phyloP scores from a whole-genome alignment of 2,888 invertebrate species.

The Podotricha telesiphe region DNA sequence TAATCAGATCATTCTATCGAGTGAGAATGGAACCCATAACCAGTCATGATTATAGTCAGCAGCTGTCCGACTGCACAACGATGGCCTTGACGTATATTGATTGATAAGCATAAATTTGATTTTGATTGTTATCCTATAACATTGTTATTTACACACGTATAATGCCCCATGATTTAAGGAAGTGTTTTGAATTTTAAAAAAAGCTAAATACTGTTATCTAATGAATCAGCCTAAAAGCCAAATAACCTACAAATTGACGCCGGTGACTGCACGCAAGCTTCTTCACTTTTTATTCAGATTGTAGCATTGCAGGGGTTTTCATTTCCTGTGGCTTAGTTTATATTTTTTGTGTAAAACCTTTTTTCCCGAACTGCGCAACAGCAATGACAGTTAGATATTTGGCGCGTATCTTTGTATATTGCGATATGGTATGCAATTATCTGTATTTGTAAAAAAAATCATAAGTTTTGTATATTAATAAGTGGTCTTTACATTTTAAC shows the following conservation, averaged over 20 bases:
- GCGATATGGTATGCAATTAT: background rate
- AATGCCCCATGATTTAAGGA: too few species aligned
- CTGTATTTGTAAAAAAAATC: too few species aligned
- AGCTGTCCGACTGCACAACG: too few species aligned
- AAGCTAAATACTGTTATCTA: background rate
- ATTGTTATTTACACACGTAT: too few species aligned
- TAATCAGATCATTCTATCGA: too few species aligned
- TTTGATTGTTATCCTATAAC: too few species aligned
- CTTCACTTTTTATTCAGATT: slow-evolving; percentile 46
- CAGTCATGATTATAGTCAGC: too few species aligned
- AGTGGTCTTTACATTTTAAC: too few species aligned
- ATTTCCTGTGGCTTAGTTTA: slow-evolving; percentile 28
- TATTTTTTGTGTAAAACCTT: background rate
- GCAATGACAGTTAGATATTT: background rate
- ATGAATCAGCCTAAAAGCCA: slow-evolving; percentile 27
- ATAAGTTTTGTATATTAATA: too few species aligned
- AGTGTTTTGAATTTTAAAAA: background rate
- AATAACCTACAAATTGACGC: slow-evolving; percentile 28
- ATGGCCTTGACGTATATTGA: too few species aligned
- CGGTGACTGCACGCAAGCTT: slow-evolving; percentile 35
- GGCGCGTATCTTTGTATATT: background rate
- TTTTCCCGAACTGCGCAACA: background rate
- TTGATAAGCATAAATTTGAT: too few species aligned
- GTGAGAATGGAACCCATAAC: too few species aligned
- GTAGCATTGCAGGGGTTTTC: slow-evolving; percentile 47